Evolutionary conservation across 1,140 invertebrate species (phyloP).

Genomic region (Alviniconcha marisindica): DNA sequence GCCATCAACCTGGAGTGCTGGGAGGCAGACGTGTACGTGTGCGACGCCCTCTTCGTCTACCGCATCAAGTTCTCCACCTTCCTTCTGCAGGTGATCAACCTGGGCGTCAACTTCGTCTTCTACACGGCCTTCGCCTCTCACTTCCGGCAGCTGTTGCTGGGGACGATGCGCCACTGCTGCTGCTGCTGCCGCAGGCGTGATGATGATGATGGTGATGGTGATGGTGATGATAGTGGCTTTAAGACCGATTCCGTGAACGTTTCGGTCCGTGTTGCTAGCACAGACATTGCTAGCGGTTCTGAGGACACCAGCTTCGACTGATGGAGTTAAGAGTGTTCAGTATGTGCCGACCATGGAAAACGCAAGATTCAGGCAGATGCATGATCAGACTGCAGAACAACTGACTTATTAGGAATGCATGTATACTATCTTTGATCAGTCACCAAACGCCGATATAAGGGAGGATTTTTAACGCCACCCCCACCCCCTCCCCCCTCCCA

Average conservation of each 20-base stretch:
- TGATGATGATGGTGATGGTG: neutral
- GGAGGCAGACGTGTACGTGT: neutral
- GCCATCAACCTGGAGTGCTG: neutral
- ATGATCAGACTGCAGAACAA: no score
- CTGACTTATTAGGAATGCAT: no score
- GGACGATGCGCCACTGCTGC: neutral
- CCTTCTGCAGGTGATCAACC: slow-evolving; percentile 15
- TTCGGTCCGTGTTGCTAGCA: no score
- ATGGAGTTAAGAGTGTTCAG: no score
- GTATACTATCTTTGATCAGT: no score
- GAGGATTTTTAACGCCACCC: no score
- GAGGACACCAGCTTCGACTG: no score
- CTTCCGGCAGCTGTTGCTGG: neutral
- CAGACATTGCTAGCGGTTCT: neutral
- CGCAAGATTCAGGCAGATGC: neutral
- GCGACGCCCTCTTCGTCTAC: slow-evolving; percentile 11
- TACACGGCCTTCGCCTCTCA: neutral
- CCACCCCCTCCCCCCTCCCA: no score
- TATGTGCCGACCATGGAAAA: no score
- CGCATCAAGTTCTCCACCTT: slow-evolving; percentile 12
- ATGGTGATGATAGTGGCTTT: neutral
- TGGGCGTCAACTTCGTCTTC: slow-evolving; percentile 20
- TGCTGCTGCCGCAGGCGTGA: neutral
- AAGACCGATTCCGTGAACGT: no score
- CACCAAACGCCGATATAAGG: no score